Conservation (phyloP, 1,140 invertebrate species). For the Drosophila santomea region DNA sequence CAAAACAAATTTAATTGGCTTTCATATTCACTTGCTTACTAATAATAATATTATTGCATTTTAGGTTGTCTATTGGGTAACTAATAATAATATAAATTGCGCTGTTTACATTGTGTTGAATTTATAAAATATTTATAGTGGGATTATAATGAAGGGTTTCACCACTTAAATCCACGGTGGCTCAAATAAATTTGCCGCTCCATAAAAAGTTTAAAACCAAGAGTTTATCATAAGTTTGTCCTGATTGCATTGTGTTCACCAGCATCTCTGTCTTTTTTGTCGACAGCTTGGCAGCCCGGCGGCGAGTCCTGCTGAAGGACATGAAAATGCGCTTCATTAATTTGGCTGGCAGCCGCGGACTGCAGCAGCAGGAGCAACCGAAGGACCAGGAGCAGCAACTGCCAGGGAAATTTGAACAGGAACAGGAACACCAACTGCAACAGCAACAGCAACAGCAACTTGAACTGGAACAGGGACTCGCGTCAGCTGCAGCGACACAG, state of each 20-base stretch:
- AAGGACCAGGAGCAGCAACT: slow-evolving; percentile 23
- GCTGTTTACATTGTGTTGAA: too few species aligned
- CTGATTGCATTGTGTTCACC: slow-evolving; percentile 26
- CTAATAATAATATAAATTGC: too few species aligned
- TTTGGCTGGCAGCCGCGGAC: slow-evolving; percentile 55
- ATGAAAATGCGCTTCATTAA: slow-evolving; percentile 67
- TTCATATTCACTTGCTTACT: too few species aligned
- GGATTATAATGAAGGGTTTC: too few species aligned
- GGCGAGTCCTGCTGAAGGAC: slow-evolving; percentile 40
- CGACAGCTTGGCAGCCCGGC: slow-evolving; percentile 28
- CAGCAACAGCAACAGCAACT: slow-evolving; percentile 18
- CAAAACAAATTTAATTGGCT: too few species aligned
- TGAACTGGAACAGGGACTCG: slow-evolving; percentile 30
- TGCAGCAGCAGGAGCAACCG: slow-evolving; percentile 14
- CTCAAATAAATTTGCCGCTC: not conserved
- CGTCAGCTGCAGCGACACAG: slow-evolving; percentile 58
- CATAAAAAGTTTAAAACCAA: not conserved
- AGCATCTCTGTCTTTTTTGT: slow-evolving; percentile 1
- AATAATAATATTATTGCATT: not conserved
- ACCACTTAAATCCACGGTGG: too few species aligned
- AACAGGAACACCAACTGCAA: slow-evolving; percentile 17
- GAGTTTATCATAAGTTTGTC: not conserved
- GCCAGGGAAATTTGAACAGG: slow-evolving; percentile 32
- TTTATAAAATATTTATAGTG: too few species aligned
- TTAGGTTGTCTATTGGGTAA: not conserved